Evolutionary conservation across 2,888 invertebrate genomes (phyloP).

Genomic region (Muscina levida): DNA sequence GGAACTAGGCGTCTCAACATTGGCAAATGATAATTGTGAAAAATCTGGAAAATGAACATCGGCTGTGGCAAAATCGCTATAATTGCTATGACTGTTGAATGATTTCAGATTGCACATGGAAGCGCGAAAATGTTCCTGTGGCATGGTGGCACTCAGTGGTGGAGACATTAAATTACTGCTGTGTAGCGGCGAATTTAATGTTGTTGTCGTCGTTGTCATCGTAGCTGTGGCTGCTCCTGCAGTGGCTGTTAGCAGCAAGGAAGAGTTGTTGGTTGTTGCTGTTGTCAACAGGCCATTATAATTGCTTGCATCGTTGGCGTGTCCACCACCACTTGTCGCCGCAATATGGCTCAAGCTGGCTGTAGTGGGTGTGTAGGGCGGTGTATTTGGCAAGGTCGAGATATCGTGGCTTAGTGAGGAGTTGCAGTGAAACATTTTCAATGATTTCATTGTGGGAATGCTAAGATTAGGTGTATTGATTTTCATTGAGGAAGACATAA

Average conservation of each 20-base stretch:
- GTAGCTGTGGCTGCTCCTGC: too few relatives aligned
- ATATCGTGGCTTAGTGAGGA: too few relatives aligned
- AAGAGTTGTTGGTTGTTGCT: too few relatives aligned
- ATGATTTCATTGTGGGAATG: constrained; percentile 67
- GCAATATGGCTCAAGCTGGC: neutral
- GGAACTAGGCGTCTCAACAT: constrained; percentile 79
- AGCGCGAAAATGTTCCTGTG: constrained; percentile 68
- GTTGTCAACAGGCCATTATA: constrained; percentile 24
- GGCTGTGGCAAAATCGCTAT: constrained; percentile 69
- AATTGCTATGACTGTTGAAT: constrained; percentile 66
- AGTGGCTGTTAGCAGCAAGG: neutral
- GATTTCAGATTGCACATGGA: constrained; percentile 70
- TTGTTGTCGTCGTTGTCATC: constrained; percentile 52
- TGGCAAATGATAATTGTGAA: constrained; percentile 71
- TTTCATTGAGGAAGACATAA: constrained; percentile 73
- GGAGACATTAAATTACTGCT: constrained; percentile 72
- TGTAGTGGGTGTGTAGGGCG: constrained; percentile 54
- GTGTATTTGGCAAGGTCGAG: constrained; percentile 48
- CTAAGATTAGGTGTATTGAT: constrained; percentile 68
- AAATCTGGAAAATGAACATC: constrained; percentile 76
- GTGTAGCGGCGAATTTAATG: constrained; percentile 7
- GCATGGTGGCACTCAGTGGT: constrained; percentile 72
- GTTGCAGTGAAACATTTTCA: constrained; percentile 64
- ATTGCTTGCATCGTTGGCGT: constrained; percentile 15
- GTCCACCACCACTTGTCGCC: constrained; percentile 28